Percentiles rank a stretch among this genome's conserved stretches.
Conservation (phyloP, 2,797 vertebrate genomes). For the Schizothorax lantsangensis region DNA sequence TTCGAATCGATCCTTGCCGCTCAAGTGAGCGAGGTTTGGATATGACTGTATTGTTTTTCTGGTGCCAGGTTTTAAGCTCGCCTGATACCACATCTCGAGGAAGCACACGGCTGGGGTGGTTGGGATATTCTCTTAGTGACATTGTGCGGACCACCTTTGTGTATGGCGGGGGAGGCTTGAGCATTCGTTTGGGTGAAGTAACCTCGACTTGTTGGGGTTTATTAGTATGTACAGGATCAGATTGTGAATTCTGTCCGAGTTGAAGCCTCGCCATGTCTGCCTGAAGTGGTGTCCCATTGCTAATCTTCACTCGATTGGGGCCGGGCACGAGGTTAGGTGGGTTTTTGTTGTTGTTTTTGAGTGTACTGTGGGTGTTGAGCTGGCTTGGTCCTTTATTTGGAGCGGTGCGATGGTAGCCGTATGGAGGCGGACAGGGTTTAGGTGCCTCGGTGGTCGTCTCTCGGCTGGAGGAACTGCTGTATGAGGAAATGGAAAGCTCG, state of each 20-base stretch:
- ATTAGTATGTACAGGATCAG: constrained; percentile 41
- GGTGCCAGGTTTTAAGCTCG: constrained; percentile 88
- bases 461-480: constrained; percentile 76
- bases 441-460: constrained; percentile 71
- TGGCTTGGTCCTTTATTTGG: constrained; percentile 63
- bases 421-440: constrained; percentile 80
- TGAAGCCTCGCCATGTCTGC: constrained; percentile 65
- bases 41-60: constrained; percentile 78
- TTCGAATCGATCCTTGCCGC: constrained; percentile 73
- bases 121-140: constrained; percentile 84
- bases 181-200: constrained; percentile 60
- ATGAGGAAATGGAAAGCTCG: constrained; percentile 83
- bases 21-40: constrained; percentile 72
- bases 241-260: constrained; percentile 51
- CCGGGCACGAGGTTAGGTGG: not conserved
- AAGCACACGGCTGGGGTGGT: constrained; percentile 73
- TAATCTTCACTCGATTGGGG: constrained; percentile 10
- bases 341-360: constrained; percentile 62
- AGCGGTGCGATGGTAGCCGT: constrained; percentile 72
- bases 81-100: constrained; percentile 84
- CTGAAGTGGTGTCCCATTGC: constrained; percentile 62
- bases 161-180: constrained; percentile 79
- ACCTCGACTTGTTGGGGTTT: constrained; percentile 42
- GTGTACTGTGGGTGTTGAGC: constrained; percentile 25
- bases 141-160: constrained; percentile 82